These are phyloP conservation scores for Campoletis raptor DNA, from an alignment of 2,888 invertebrate species.

Conservation along the genomic window DNA sequence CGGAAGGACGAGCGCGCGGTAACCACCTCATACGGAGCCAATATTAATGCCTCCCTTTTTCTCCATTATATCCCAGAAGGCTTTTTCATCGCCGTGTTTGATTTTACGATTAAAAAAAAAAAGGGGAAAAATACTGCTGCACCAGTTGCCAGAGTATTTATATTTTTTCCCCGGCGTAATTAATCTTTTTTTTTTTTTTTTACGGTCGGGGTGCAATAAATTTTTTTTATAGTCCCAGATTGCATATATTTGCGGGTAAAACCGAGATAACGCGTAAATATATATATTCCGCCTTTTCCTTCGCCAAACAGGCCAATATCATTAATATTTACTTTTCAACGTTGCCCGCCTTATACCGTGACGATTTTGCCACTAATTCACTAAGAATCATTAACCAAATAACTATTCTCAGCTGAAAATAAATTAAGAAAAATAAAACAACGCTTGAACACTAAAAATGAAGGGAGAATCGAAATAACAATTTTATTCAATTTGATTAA, in stretches of 20 bases:
- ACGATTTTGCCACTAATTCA: no score
- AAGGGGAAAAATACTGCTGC: not conserved
- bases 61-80: conserved; percentile 4
- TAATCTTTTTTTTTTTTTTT: not conserved
- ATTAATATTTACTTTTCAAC: no score
- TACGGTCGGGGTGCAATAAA: not conserved
- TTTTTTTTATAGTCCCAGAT: not conserved
- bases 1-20: conserved; percentile 27
- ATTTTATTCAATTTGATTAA: no score
- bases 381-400: no score
- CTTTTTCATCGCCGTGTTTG: conserved; percentile 2
- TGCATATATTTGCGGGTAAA: not conserved
- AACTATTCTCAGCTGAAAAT: no score
- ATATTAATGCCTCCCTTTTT: conserved; percentile 53
- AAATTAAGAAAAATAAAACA: no score
- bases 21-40: conserved; percentile 27
- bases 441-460: no score
- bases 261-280: not conserved
- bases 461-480: no score
- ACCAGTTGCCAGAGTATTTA: not conserved
- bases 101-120: conserved; percentile 23
- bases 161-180: not conserved
- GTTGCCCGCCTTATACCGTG: no score
- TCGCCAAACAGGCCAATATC: not conserved
- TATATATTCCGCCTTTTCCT: not conserved